Evolutionary conservation across 2,113 vertebrate species (phyloP).

Genomic region (Pelusios castaneus): DNA sequence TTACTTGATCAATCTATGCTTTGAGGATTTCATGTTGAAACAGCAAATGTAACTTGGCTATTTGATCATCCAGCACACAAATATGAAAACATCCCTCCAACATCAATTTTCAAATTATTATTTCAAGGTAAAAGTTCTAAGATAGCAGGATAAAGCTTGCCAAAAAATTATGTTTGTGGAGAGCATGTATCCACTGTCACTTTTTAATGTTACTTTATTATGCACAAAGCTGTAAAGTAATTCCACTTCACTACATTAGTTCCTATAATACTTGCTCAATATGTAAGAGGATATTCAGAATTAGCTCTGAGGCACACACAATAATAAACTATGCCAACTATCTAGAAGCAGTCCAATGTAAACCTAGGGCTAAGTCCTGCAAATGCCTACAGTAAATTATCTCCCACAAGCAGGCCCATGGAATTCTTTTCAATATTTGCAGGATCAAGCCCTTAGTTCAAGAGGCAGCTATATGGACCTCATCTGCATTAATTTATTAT

Average conservation of each 20-base stretch:
- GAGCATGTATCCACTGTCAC: not conserved
- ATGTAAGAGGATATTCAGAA: conserved; percentile 53
- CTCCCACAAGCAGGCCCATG: not conserved
- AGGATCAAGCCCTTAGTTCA: conserved; percentile 11
- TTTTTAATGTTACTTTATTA: conserved; percentile 45
- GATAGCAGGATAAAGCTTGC: conserved; percentile 26
- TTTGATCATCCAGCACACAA: not conserved
- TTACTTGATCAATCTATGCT: not conserved
- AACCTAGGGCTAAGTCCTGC: not conserved
- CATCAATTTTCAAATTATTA: not conserved
- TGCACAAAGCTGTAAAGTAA: conserved; percentile 56
- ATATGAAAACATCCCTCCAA: conserved; percentile 13
- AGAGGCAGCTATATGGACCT: conserved; percentile 31
- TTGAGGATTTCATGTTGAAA: not conserved
- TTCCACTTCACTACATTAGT: conserved; percentile 39
- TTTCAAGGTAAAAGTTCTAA: not conserved
- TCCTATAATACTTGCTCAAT: conserved; percentile 49
- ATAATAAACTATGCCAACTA: conserved; percentile 7
- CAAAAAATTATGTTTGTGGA: conserved; percentile 8
- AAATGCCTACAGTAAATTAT: not conserved
- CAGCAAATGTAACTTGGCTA: not conserved
- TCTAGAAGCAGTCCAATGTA: conserved; percentile 36
- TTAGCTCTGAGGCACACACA: conserved; percentile 45
- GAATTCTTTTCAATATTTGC: not conserved
- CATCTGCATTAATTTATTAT: conserved; percentile 68